These are phyloP conservation scores for Otus sunia DNA, from an alignment of 2,113 vertebrate genomes.

Conservation along the genomic window DNA sequence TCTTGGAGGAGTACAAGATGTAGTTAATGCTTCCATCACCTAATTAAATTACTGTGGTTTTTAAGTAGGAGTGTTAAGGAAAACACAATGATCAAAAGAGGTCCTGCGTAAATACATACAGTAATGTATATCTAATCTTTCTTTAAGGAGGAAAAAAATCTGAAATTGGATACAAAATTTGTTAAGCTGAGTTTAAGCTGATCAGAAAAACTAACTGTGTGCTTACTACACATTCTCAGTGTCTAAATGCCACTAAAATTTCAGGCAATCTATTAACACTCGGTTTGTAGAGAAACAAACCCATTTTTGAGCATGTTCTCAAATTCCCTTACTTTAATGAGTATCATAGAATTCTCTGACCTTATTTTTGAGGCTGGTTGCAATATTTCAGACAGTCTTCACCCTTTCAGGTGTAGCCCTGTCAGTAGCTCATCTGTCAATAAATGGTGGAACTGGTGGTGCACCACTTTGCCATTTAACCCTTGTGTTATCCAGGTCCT, in stretches of 20 bases:
- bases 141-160: background rate
- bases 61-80: background rate
- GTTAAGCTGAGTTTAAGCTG: background rate
- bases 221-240: background rate
- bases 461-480: background rate
- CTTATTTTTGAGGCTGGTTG: background rate
- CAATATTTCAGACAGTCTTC: background rate
- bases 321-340: background rate
- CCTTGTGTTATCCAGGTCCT: rapidly evolving
- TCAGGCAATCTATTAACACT: background rate
- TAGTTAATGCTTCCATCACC: background rate
- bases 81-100: background rate
- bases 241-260: background rate
- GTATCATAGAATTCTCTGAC: background rate
- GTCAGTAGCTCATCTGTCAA: background rate
- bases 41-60: background rate
- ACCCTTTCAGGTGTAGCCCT: background rate
- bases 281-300: background rate
- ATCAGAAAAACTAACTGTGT: background rate
- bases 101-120: background rate
- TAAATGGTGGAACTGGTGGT: background rate
- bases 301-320: background rate
- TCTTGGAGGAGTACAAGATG: background rate
- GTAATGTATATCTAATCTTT: background rate
- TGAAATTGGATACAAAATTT: background rate